phyloP scores from a whole-genome alignment of 2,797 vertebrate genomes.

The Sphenodon punctatus region DNA sequence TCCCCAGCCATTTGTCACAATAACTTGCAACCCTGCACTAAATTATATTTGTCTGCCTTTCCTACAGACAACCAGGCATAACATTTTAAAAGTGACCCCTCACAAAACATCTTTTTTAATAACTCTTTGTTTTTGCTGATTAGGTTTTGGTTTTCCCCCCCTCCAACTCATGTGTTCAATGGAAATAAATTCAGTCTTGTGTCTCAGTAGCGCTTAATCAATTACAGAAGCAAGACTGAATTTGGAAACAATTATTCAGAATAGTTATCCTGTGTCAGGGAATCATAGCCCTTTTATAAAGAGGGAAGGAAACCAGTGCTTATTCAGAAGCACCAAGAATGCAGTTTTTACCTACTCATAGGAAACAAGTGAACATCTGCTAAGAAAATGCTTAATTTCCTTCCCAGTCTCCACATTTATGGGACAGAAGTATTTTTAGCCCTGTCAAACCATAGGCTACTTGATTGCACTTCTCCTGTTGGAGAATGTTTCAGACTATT shows the following conservation, averaged over 20 bases:
- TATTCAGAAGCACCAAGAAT: background rate
- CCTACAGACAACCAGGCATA: background rate
- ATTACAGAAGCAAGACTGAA: background rate
- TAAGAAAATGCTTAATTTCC: conserved; percentile 22
- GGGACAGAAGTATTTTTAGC: conserved; percentile 17
- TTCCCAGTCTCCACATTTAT: background rate
- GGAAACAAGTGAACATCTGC: background rate
- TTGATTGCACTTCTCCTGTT: conserved; percentile 43
- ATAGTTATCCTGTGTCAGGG: background rate
- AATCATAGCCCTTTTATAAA: background rate
- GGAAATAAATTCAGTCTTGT: background rate
- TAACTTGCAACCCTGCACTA: no score
- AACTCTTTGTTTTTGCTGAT: background rate
- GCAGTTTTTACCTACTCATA: background rate
- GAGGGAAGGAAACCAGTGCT: fast-evolving
- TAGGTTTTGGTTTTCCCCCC: background rate
- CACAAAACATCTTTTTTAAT: background rate
- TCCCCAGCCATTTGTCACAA: background rate
- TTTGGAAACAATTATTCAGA: background rate
- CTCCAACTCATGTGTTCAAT: background rate
- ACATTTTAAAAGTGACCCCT: background rate
- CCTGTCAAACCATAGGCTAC: conserved; percentile 1
- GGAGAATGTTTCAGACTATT: conserved; percentile 55
- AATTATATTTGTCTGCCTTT: background rate
- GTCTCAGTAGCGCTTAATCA: background rate